phyloP scores from a whole-genome alignment of 2,888 invertebrate species.

The Glyphotaelius pellucidus region DNA sequence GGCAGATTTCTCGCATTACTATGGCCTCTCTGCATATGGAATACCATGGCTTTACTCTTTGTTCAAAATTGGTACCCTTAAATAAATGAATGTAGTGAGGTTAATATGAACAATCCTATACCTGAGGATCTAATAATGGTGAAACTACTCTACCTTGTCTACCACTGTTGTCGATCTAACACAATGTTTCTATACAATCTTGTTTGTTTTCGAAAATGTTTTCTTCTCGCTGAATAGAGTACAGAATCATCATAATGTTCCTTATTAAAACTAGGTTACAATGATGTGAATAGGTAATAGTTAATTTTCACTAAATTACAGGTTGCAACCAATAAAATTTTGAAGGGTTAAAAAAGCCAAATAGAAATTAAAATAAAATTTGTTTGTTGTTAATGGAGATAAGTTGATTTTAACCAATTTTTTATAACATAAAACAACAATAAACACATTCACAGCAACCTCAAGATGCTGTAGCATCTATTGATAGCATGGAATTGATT shows the following conservation, averaged over 20 bases:
- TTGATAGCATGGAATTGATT: neutral
- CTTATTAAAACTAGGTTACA: neutral
- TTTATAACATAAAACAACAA: neutral
- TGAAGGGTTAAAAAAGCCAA: no score
- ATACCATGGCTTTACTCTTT: no score
- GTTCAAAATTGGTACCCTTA: no score
- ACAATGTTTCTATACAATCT: neutral
- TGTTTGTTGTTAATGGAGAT: neutral
- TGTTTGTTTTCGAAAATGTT: neutral
- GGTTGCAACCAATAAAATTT: neutral
- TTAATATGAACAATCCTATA: no score
- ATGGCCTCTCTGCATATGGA: no score
- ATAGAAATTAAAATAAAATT: no score
- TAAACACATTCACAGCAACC: neutral
- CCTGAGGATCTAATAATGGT: no score
- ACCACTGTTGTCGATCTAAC: neutral
- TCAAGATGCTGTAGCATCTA: neutral
- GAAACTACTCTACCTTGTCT: no score
- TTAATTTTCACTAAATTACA: neutral
- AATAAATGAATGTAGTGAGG: no score
- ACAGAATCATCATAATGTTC: neutral
- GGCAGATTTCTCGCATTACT: no score
- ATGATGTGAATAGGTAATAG: neutral
- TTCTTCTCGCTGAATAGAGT: neutral
- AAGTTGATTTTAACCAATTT: neutral